Evolutionary conservation across 2,113 vertebrate species (phyloP).

Genomic region (Illadopsis cleaveri): DNA sequence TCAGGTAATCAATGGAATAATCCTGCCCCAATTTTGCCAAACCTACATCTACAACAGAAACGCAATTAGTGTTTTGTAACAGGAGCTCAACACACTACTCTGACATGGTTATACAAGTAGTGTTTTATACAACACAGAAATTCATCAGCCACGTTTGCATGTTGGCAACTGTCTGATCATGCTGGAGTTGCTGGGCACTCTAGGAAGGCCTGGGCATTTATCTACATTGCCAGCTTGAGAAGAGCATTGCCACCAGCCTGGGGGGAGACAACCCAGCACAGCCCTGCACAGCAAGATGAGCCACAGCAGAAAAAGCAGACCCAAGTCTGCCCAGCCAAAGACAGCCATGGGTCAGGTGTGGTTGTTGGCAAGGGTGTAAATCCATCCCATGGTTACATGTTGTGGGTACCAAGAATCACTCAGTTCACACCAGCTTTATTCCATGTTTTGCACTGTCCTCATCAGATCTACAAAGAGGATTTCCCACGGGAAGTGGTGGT

Average conservation of each 20-base stretch:
- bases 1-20: conserved; percentile 25
- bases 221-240: not conserved
- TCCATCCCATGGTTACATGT: not conserved
- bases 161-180: not conserved
- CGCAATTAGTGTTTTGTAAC: not conserved
- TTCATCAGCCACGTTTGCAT: not conserved
- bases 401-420: not conserved
- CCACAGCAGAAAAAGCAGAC: not conserved
- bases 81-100: not conserved
- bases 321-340: not conserved
- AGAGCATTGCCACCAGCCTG: not conserved
- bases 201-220: not conserved
- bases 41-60: not conserved
- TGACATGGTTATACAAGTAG: not conserved
- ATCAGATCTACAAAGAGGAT: not conserved
- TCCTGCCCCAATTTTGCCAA: conserved; percentile 23
- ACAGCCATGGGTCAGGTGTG: not conserved
- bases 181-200: not conserved
- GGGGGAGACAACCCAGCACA: not conserved
- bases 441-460: not conserved
- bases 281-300: not conserved
- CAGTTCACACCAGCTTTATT: not conserved
- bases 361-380: accelerated
- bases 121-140: conserved; percentile 10
- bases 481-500: not conserved